A percentile compares a stretch with the other conserved stretches of the same genome.
Conservation (phyloP, 1,140 invertebrate genomes). For the Atta texana region DNA sequence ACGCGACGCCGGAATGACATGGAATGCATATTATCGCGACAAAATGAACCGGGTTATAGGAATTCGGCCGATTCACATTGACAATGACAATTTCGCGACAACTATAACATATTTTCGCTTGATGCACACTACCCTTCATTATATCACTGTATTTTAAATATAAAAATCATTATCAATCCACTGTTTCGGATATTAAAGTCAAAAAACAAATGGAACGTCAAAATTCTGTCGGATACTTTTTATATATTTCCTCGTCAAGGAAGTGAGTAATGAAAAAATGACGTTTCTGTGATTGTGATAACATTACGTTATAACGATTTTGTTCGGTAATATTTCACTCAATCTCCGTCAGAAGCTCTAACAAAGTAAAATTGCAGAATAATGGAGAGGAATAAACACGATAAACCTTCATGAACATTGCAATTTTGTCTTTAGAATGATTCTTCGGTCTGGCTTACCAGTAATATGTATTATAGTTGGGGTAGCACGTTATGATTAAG, state of each 20-base stretch:
- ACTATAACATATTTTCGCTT: conserved; percentile 34
- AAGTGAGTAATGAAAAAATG: neutral
- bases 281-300: neutral
- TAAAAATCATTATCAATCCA: neutral
- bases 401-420: conserved; percentile 26
- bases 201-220: neutral
- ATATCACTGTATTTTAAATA: too few relatives aligned
- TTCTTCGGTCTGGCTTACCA: conserved; percentile 7
- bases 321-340: neutral
- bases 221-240: neutral
- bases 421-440: conserved; percentile 33
- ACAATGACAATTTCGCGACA: conserved; percentile 27
- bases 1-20: conserved; percentile 71
- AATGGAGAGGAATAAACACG: neutral
- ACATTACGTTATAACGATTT: neutral
- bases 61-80: conserved; percentile 66
- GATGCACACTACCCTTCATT: neutral
- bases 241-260: neutral
- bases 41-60: conserved; percentile 73
- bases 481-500: conserved; percentile 47
- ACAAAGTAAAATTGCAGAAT: neutral
- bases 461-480: conserved; percentile 36
- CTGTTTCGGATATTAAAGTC: neutral
- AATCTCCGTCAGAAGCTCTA: conserved; percentile 10
- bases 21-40: conserved; percentile 76